Percentiles rank a stretch among this genome's conserved stretches.
Conservation (phyloP, 2,888 invertebrate genomes). For the Dinocampus coccinellae region DNA sequence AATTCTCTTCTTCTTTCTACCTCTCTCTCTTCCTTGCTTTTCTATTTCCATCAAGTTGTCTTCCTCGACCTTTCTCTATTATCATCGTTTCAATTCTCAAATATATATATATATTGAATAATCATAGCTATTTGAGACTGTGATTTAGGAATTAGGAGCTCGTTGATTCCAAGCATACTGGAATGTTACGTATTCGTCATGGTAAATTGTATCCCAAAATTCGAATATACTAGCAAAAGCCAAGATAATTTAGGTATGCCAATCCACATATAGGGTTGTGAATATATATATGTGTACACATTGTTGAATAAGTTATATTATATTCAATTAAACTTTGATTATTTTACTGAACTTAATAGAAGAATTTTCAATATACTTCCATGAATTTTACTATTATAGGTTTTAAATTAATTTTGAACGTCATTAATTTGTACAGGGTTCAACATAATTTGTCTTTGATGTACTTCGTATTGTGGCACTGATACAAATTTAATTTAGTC, state of each 20-base stretch:
- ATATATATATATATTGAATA: conserved; percentile 13
- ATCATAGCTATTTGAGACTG: neutral
- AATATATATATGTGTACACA: neutral
- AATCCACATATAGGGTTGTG: neutral
- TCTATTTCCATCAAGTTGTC: too few relatives aligned
- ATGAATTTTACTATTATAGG: too few relatives aligned
- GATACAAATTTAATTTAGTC: too few relatives aligned
- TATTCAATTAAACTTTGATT: too few relatives aligned
- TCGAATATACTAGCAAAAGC: neutral
- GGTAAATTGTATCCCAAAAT: conserved; percentile 19
- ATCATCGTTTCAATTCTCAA: conserved; percentile 22
- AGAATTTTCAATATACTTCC: too few relatives aligned
- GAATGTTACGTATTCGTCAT: conserved; percentile 12
- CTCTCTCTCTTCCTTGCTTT: neutral
- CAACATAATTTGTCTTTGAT: too few relatives aligned
- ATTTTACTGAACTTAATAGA: too few relatives aligned
- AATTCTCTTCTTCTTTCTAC: too few relatives aligned
- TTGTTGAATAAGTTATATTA: too few relatives aligned
- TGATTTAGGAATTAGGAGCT: conserved; percentile 17
- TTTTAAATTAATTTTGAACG: too few relatives aligned
- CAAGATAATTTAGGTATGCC: neutral
- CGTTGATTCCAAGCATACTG: conserved; percentile 22
- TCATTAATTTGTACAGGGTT: too few relatives aligned
- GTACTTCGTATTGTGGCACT: too few relatives aligned
- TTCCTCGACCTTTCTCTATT: neutral